A percentile compares a stretch with the other conserved stretches of the same genome.
phyloP scores from a whole-genome alignment of 64 coral and sea anemone species.

The Actinia tenebrosa region DNA sequence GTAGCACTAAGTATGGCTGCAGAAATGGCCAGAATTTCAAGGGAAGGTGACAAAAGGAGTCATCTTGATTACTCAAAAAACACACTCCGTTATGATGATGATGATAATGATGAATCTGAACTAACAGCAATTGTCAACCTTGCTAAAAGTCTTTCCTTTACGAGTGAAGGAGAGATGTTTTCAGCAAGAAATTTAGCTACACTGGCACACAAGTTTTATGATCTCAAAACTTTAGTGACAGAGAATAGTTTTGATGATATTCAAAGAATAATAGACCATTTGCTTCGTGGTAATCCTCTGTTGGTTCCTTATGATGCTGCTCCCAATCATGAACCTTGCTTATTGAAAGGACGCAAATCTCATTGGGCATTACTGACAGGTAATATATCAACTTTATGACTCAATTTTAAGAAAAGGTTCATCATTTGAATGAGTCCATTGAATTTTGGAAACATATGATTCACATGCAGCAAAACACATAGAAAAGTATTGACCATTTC shows the following conservation, averaged over 20 bases:
- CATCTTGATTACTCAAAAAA: not conserved
- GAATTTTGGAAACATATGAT: no score
- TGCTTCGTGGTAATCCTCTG: slow-evolving; percentile 56
- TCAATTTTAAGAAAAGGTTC: no score
- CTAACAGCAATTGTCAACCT: slow-evolving; percentile 40
- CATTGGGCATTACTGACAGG: slow-evolving; percentile 94
- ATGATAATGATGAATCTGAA: slow-evolving; percentile 32
- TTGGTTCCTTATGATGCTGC: slow-evolving; percentile 95
- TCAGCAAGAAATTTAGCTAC: slow-evolving; percentile 60
- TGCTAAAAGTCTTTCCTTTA: slow-evolving; percentile 60
- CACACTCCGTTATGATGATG: not conserved
- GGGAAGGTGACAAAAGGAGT: not conserved
- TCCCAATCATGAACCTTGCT: slow-evolving; percentile 80
- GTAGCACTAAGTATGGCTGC: slow-evolving; percentile 80
- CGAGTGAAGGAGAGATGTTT: slow-evolving; percentile 82
- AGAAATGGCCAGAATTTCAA: slow-evolving; percentile 24
- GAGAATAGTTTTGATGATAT: slow-evolving; percentile 42
- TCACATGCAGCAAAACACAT: no score
- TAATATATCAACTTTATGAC: not conserved
- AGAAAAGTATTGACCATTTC: no score
- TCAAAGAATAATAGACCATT: slow-evolving; percentile 30
- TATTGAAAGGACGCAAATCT: slow-evolving; percentile 63
- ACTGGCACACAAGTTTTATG: slow-evolving; percentile 69
- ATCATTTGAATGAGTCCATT: not conserved
- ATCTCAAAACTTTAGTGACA: slow-evolving; percentile 35